These are phyloP conservation scores for Melanotaenia duboulayi DNA, from an alignment of 2,113 vertebrate genomes.

Conservation along the genomic window DNA sequence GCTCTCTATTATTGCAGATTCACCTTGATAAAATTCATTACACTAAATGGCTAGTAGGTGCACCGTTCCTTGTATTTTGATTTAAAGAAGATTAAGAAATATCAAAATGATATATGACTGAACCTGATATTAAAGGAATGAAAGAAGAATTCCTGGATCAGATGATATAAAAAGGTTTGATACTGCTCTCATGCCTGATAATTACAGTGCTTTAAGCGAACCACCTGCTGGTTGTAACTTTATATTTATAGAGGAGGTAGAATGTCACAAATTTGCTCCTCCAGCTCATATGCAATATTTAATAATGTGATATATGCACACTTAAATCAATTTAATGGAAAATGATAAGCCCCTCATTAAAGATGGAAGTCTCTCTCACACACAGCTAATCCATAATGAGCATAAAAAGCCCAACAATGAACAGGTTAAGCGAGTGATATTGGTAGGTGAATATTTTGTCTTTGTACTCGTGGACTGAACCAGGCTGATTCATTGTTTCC, in stretches of 20 bases:
- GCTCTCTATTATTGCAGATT: too few relatives aligned
- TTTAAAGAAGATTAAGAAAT: background rate
- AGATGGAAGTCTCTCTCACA: slow-evolving; percentile 64
- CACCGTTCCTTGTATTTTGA: background rate
- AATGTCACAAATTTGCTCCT: slow-evolving; percentile 68
- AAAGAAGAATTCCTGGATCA: background rate
- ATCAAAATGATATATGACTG: background rate
- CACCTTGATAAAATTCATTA: too few relatives aligned
- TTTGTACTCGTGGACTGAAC: background rate
- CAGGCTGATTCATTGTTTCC: background rate
- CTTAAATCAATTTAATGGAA: slow-evolving; percentile 84
- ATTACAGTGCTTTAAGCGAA: background rate
- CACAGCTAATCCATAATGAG: slow-evolving; percentile 66
- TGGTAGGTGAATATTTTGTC: background rate
- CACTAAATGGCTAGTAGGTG: background rate
- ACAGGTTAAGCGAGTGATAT: background rate
- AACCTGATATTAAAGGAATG: background rate
- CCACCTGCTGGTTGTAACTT: background rate
- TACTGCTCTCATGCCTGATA: background rate
- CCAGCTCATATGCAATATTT: slow-evolving; percentile 66
- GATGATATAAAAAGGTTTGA: background rate
- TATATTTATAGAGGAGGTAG: slow-evolving; percentile 46
- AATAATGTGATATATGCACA: slow-evolving; percentile 68
- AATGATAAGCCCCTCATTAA: slow-evolving; percentile 85
- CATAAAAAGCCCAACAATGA: background rate